Evolutionary conservation across 2,888 invertebrate genomes (phyloP).

Genomic region (Loripinus fragilis): DNA sequence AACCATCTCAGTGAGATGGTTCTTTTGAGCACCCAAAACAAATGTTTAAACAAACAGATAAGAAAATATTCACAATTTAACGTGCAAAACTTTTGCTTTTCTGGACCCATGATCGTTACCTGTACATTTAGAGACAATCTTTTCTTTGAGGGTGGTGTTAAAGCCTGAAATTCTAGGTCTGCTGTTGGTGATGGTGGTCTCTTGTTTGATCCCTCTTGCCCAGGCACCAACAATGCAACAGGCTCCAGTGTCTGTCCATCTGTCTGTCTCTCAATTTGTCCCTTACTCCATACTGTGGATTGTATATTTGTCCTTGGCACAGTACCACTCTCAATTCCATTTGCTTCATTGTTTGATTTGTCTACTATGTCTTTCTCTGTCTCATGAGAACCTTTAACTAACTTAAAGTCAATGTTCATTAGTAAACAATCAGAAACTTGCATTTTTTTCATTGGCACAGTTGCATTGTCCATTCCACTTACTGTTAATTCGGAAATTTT

Average conservation of each 20-base stretch:
- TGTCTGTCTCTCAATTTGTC: constrained; percentile 24
- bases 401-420: too few relatives aligned
- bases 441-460: too few relatives aligned
- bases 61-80: too few relatives aligned
- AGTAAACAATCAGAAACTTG: too few relatives aligned
- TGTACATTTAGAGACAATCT: constrained; percentile 22
- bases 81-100: too few relatives aligned
- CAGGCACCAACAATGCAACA: constrained; percentile 54
- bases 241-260: constrained; percentile 61
- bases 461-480: too few relatives aligned
- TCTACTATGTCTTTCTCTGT: too few relatives aligned
- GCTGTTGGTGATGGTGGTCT: constrained; percentile 32
- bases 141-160: constrained; percentile 51
- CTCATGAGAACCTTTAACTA: too few relatives aligned
- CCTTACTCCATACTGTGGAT: constrained; percentile 27
- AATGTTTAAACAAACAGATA: too few relatives aligned
- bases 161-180: constrained; percentile 22
- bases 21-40: too few relatives aligned
- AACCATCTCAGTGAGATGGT: too few relatives aligned
- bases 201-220: constrained; percentile 24
- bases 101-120: constrained; percentile 4
- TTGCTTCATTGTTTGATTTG: neutral
- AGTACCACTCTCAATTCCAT: neutral
- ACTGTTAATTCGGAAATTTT: too few relatives aligned
- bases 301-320: neutral